Conservation (phyloP, 2,797 vertebrate genomes). For the Cercopithecus hamlyni region DNA sequence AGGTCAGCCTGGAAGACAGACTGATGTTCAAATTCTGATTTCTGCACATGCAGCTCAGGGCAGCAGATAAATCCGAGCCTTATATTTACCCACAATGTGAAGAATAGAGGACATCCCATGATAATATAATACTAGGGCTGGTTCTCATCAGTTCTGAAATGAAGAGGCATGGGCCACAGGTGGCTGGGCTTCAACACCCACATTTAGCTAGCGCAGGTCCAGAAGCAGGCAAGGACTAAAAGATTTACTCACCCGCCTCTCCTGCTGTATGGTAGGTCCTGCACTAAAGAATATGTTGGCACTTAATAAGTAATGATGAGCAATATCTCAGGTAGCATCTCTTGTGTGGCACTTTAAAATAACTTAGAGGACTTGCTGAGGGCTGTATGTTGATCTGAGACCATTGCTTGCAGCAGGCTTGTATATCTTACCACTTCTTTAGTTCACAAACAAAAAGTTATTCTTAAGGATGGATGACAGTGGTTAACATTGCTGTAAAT, state of each 20-base stretch:
- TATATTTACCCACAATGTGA: neutral
- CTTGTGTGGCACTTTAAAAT: slow-evolving; percentile 20
- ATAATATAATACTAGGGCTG: neutral
- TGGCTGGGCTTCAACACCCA: neutral
- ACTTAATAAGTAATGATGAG: slow-evolving; percentile 38
- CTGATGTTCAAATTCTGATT: neutral
- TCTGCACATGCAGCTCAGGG: neutral
- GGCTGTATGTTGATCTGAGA: neutral
- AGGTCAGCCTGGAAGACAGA: neutral
- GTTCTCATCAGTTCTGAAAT: neutral
- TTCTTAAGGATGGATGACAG: neutral
- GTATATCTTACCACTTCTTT: slow-evolving; percentile 30
- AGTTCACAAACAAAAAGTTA: neutral
- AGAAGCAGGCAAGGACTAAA: neutral
- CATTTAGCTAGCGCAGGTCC: neutral
- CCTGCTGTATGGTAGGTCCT: neutral
- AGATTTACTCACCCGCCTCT: neutral
- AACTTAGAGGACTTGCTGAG: slow-evolving; percentile 18
- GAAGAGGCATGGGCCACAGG: neutral
- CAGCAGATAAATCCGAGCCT: neutral
- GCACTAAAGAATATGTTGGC: neutral
- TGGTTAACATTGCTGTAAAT: neutral
- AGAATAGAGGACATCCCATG: neutral
- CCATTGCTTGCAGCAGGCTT: neutral
- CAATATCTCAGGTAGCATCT: neutral